Evolutionary conservation across 2,888 invertebrate species (phyloP).

Genomic region (Campaea margaritaria): DNA sequence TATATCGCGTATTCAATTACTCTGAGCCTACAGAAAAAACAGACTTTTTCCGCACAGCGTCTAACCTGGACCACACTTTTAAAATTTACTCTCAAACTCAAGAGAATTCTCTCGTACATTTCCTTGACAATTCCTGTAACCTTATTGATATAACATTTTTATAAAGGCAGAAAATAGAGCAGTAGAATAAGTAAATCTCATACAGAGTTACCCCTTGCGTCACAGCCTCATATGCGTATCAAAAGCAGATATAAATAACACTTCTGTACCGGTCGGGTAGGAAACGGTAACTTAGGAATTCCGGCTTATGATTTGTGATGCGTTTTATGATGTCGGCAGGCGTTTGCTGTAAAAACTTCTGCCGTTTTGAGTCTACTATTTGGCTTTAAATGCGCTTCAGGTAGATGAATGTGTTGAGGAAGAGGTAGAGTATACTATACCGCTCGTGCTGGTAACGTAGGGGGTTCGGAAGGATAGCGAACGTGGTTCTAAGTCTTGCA

Average conservation of each 20-base stretch:
- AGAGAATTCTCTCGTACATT: too few relatives aligned
- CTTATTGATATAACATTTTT: neutral
- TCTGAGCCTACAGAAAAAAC: too few relatives aligned
- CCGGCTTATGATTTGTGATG: slow-evolving; percentile 86
- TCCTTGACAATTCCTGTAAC: too few relatives aligned
- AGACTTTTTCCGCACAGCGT: too few relatives aligned
- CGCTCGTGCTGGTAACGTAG: too few relatives aligned
- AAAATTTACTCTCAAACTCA: too few relatives aligned
- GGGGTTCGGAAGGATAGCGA: too few relatives aligned
- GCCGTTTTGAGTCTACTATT: slow-evolving; percentile 21
- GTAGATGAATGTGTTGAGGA: too few relatives aligned
- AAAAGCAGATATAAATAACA: slow-evolving; percentile 37
- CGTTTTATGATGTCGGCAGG: slow-evolving; percentile 46
- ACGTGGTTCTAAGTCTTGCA: too few relatives aligned
- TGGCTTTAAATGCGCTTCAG: slow-evolving; percentile 23
- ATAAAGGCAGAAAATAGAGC: neutral
- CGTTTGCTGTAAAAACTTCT: slow-evolving; percentile 28
- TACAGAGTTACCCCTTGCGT: slow-evolving; percentile 9
- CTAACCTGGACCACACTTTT: too few relatives aligned
- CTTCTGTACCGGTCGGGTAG: slow-evolving; percentile 54
- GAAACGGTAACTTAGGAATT: slow-evolving; percentile 85
- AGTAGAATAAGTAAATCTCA: neutral
- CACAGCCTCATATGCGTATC: slow-evolving; percentile 29
- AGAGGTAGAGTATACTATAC: too few relatives aligned
- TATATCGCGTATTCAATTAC: too few relatives aligned